Conservation (phyloP, 2,113 vertebrate genomes). For the Carettochelys insculpta region DNA sequence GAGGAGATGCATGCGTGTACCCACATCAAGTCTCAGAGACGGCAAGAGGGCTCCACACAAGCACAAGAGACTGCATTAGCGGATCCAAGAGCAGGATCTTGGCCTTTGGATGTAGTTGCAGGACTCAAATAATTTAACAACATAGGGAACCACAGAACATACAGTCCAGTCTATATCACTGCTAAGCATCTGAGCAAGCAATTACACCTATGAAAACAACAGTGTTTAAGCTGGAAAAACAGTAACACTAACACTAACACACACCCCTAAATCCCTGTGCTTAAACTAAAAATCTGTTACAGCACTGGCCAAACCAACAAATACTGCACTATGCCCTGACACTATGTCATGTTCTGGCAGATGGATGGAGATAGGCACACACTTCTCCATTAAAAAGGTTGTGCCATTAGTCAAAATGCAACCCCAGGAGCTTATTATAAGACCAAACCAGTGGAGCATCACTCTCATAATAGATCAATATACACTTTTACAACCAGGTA, state of each 20-base stretch:
- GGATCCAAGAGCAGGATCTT: neutral
- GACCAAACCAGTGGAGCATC: neutral
- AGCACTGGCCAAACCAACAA: neutral
- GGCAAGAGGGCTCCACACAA: neutral
- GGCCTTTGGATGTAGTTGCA: neutral
- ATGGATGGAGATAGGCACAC: accelerated
- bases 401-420: neutral
- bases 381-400: neutral
- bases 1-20: neutral
- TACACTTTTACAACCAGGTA: neutral
- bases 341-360: neutral
- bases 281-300: neutral
- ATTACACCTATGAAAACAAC: neutral
- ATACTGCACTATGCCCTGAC: neutral
- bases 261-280: neutral
- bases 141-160: neutral
- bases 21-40: neutral
- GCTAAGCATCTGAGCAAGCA: neutral
- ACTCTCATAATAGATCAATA: neutral
- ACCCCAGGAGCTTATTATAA: neutral
- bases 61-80: accelerated
- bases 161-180: neutral
- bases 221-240: constrained; percentile 9
- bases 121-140: neutral
- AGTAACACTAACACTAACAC: neutral